Evolutionary conservation across 1,140 invertebrate genomes (phyloP).

Genomic region (Cyclargus thomasi): DNA sequence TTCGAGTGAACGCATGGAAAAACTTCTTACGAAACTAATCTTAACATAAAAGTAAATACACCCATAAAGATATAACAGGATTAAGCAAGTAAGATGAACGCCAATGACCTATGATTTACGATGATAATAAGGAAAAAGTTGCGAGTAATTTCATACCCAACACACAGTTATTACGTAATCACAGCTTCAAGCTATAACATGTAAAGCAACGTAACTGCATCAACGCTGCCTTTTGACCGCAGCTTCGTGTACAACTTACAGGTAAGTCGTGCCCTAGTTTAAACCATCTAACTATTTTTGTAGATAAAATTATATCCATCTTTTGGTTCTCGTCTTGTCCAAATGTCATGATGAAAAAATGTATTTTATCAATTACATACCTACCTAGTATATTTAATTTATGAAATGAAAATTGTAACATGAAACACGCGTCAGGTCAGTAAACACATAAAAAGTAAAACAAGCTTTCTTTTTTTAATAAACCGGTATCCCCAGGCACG

Average conservation of each 20-base stretch:
- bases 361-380: not conserved
- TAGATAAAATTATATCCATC: not conserved
- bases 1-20: not conserved
- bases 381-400: no score
- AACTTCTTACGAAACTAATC: not conserved
- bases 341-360: no score
- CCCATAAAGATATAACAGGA: not conserved
- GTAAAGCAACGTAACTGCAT: not conserved
- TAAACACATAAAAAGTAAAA: constrained; percentile 2
- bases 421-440: not conserved
- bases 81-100: not conserved
- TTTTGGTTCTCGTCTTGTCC: no score
- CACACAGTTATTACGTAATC: not conserved
- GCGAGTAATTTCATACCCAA: not conserved
- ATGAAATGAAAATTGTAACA: not conserved
- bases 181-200: not conserved
- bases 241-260: not conserved
- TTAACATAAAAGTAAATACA: not conserved
- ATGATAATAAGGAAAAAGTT: constrained; percentile 3
- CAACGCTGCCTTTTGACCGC: not conserved
- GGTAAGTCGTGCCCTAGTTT: not conserved
- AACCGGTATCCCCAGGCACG: not conserved
- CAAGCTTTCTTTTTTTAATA: constrained; percentile 4
- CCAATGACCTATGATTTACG: not conserved
- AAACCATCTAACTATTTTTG: no score